Evolutionary conservation across 2,797 vertebrate genomes (phyloP).

Genomic region (Poliocrania exsul): DNA sequence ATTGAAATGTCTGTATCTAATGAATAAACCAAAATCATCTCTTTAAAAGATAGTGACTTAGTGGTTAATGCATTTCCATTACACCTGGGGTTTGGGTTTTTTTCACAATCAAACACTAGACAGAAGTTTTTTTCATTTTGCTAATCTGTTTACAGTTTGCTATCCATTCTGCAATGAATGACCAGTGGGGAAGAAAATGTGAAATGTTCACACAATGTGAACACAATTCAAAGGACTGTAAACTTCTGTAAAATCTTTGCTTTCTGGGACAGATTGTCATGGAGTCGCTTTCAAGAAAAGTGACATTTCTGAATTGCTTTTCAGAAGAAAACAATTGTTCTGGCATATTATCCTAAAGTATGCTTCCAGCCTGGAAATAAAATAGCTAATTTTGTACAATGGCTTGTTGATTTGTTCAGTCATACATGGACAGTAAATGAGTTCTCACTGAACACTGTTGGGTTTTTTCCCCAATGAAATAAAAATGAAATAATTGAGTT

Average conservation of each 20-base stretch:
- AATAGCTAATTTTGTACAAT: background rate
- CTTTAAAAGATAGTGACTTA: background rate
- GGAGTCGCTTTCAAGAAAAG: background rate
- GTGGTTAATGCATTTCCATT: background rate
- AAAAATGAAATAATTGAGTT: background rate
- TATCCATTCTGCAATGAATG: background rate
- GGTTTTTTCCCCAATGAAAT: background rate
- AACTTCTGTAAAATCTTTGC: background rate
- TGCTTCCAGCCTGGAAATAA: background rate
- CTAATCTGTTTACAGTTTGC: background rate
- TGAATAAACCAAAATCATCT: background rate
- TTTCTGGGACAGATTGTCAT: background rate
- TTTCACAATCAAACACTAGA: background rate
- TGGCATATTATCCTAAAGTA: background rate
- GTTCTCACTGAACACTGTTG: background rate
- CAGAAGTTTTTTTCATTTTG: background rate
- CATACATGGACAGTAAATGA: fast-evolving
- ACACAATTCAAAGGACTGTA: background rate
- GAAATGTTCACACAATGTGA: background rate
- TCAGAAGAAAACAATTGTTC: background rate
- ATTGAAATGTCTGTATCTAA: background rate
- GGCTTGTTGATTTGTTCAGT: background rate
- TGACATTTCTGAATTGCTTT: background rate
- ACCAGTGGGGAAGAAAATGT: background rate
- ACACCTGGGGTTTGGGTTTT: background rate